Percentiles rank a stretch among this genome's conserved stretches.
These are phyloP conservation scores for Hypsibius dujardini DNA, from an alignment of 1,140 invertebrate genomes.

Conservation along the genomic window DNA sequence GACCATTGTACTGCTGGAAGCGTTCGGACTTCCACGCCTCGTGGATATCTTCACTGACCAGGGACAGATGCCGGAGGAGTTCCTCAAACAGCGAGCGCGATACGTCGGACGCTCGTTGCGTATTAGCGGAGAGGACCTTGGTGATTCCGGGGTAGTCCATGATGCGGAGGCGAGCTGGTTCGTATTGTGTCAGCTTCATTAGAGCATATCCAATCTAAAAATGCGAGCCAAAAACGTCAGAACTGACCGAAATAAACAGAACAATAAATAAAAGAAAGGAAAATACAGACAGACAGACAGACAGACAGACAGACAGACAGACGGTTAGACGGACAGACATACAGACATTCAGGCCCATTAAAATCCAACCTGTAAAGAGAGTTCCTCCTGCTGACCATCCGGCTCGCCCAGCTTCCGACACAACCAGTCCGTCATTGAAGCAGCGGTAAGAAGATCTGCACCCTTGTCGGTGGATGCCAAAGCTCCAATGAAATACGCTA, in stretches of 20 bases:
- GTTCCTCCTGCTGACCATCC: background rate
- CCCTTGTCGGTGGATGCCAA: background rate
- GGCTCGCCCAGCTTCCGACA: background rate
- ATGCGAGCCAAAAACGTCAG: background rate
- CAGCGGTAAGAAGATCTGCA: background rate
- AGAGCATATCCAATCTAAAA: background rate
- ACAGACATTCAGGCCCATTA: no score
- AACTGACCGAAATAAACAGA: background rate
- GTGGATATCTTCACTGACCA: background rate
- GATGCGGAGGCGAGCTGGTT: background rate
- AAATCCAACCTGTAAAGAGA: background rate
- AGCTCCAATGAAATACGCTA: background rate
- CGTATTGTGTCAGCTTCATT: background rate
- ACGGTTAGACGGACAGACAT: no score
- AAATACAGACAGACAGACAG: no score
- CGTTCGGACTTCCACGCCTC: background rate
- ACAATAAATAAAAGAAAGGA: background rate
- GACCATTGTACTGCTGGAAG: conserved; percentile 8
- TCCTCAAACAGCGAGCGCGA: background rate
- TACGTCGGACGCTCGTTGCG: background rate
- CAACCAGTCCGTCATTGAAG: conserved; percentile 4
- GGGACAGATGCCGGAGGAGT: background rate
- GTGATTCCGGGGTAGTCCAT: background rate
- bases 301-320: no score
- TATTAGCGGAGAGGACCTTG: background rate